phyloP scores from a whole-genome alignment of 2,797 vertebrate species.

The Catostomus latipinnis region DNA sequence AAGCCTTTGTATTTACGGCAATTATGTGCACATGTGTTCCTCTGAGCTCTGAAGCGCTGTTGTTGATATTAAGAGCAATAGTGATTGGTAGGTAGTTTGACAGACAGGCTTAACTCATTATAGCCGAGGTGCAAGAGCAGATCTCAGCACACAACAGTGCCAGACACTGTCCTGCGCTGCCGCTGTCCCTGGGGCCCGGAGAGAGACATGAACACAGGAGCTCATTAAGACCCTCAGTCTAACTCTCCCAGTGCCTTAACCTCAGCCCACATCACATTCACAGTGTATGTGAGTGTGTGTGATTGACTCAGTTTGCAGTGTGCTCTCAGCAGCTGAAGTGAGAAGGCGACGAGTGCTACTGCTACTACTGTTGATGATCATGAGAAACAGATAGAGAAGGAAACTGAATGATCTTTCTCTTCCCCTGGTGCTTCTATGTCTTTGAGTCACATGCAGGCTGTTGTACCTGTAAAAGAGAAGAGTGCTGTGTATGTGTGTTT shows the following conservation, averaged over 20 bases:
- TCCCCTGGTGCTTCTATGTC: not conserved
- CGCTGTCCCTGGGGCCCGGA: conserved; percentile 13
- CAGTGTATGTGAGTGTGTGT: not conserved
- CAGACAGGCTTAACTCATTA: conserved; percentile 45
- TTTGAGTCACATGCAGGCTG: not conserved
- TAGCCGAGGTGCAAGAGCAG: conserved; percentile 9
- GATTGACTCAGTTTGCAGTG: conserved; percentile 24
- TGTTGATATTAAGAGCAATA: conserved; percentile 19
- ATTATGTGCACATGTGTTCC: not conserved
- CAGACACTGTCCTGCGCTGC: conserved; percentile 16
- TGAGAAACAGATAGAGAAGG: conserved; percentile 16
- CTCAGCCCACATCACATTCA: conserved; percentile 23
- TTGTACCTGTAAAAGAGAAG: not conserved
- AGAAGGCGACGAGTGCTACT: not conserved
- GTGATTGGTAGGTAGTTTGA: conserved; percentile 33
- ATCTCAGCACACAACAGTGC: conserved; percentile 25
- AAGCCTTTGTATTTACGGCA: no score
- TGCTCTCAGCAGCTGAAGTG: conserved; percentile 18
- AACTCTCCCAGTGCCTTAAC: conserved; percentile 25
- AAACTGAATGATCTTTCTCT: conserved; percentile 20
- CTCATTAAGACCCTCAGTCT: conserved; percentile 51
- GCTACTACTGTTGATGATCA: conserved; percentile 19
- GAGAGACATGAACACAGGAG: conserved; percentile 41
- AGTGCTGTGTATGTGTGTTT: conserved; percentile 24
- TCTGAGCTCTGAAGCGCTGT: conserved; percentile 16